phyloP scores from a whole-genome alignment of 30 jellyfish, hydroid and myxozoan species.

The Turritopsis rubra region DNA sequence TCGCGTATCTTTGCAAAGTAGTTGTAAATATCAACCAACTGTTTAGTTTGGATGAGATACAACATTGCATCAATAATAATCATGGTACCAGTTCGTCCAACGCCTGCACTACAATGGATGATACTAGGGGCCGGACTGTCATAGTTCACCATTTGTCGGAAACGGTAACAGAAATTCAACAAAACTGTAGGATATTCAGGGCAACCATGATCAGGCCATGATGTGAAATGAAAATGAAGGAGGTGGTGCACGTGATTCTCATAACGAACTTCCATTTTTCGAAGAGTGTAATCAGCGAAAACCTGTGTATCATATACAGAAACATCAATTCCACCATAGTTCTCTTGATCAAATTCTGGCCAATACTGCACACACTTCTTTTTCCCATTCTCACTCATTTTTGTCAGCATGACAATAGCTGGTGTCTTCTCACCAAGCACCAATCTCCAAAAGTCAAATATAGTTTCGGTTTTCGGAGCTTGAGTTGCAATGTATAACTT shows the following conservation, averaged over 20 bases:
- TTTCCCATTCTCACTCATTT: slow-evolving; percentile 3
- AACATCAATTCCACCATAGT: slow-evolving; percentile 74
- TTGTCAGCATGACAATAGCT: slow-evolving; percentile 28
- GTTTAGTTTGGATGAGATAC: slow-evolving; percentile 38
- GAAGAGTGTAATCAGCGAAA: slow-evolving; percentile 74
- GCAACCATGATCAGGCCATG: slow-evolving; percentile 96
- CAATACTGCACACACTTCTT: slow-evolving; percentile 75
- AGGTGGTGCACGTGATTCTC: slow-evolving; percentile 6
- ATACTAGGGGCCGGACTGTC: slow-evolving; percentile 58
- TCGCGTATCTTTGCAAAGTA: slow-evolving; percentile 83
- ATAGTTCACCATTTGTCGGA: slow-evolving; percentile 45
- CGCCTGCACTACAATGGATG: slow-evolving; percentile 99
- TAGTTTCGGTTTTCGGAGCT: slow-evolving; percentile 25
- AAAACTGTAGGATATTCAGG: slow-evolving; percentile 84
- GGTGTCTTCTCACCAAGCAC: slow-evolving; percentile 20
- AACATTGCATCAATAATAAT: slow-evolving; percentile 69
- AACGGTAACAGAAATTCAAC: slow-evolving; percentile 74
- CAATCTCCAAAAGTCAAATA: slow-evolving; percentile 29
- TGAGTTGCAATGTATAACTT: slow-evolving; percentile 23
- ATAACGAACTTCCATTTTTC: slow-evolving; percentile 36
- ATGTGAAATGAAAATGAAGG: slow-evolving; percentile 70
- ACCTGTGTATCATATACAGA: slow-evolving; percentile 44
- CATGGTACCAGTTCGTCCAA: slow-evolving; percentile 87
- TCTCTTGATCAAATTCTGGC: slow-evolving; percentile 67
- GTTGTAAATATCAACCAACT: slow-evolving; percentile 67